Percentiles rank a stretch among this genome's conserved stretches.
These are phyloP conservation scores for Nicator chloris DNA, from an alignment of 2,113 vertebrate genomes.

Conservation along the genomic window DNA sequence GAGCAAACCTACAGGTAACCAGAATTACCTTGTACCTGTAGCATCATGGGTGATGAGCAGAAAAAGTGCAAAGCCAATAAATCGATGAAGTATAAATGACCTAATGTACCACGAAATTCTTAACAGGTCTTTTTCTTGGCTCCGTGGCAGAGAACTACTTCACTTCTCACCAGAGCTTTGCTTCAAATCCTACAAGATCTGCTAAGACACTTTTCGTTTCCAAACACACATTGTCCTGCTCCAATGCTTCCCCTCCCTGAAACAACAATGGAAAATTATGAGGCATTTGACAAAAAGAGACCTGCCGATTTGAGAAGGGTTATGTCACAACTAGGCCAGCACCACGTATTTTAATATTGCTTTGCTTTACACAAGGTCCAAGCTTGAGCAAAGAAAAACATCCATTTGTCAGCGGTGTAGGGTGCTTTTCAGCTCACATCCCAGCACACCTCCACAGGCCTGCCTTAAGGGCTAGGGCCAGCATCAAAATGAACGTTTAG, in stretches of 20 bases:
- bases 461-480: not conserved
- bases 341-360: not conserved
- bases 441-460: not conserved
- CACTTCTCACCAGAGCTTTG: not conserved
- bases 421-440: not conserved
- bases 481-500: not conserved
- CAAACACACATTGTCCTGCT: not conserved
- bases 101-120: not conserved
- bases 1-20: not conserved
- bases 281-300: not conserved
- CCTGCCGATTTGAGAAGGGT: not conserved
- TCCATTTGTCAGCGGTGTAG: not conserved
- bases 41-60: not conserved
- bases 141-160: fast-evolving
- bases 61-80: not conserved
- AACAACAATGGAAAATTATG: not conserved
- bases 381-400: not conserved
- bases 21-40: not conserved
- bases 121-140: not conserved
- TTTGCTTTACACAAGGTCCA: not conserved
- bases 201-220: not conserved
- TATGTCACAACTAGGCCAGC: not conserved
- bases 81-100: not conserved
- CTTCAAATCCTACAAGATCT: not conserved
- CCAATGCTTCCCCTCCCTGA: not conserved